Evolutionary conservation across 2,113 vertebrate species (phyloP), one percentile per base, ranked within the genome.

Genomic region (Thamnophis sirtalis): DNA sequence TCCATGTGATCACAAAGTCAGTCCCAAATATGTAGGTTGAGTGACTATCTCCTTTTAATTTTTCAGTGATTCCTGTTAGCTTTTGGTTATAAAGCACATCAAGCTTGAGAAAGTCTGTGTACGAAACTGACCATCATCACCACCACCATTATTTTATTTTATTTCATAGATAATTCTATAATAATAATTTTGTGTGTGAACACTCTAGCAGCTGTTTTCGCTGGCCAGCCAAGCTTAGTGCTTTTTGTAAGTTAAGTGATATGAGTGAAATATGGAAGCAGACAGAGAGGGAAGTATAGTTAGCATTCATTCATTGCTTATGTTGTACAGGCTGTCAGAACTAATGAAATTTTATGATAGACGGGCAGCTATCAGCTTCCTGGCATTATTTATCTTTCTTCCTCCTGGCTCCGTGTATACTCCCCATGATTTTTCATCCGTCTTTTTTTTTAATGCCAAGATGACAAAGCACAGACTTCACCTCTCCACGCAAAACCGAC

Each of bases 391-490:
- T 97, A 95, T 98, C 97, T 97, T 97, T 95, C 94, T 96, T 0
- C 0, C 93, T 96, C 86, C 95, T 96, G 95, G 93, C 95, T 96
- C 51, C 5, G 43, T 94, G 95, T 56, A 54, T 94, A 95, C 58
- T 80, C 92, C 4, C 1, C 91, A 93, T 93, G 95, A 96, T 98
- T 97, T 97, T 97, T 98, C 97, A 97, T 95, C 92, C 43, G 0
- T 95, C 96, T 97, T 43, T 68, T 63, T 63, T 73, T 73, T 26
- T 98, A 96, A 97, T 96, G 98, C 96, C 98, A 98, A 96, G 97
- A 98, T 98, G 98, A 98, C 96, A 96, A 96, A 98, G 97, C 93
- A 5, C 96, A 96, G 92, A 90, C 96, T 97, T 97, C 96, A 90
- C 91, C 94, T 97, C 96, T 96, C 96, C 97, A 97, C 97, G 85